Evolutionary conservation across 2,113 vertebrate genomes (phyloP), one percentile per base, ranked within the genome.

Genomic region (Brachyhypopomus occidentalis): DNA sequence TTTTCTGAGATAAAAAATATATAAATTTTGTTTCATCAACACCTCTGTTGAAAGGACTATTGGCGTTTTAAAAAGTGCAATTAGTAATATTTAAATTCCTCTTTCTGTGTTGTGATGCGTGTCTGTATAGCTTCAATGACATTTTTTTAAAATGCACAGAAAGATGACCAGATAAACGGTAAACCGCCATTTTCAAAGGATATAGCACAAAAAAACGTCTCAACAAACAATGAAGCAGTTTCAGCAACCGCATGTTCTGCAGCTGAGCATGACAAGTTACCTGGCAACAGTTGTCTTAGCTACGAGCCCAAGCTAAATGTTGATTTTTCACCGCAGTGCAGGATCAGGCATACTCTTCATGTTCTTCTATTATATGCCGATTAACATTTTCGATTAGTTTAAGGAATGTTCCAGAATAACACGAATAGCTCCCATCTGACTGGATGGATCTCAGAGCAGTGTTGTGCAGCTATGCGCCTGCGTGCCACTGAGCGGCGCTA

Each of bases 61-160:
- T 86, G 91, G 81, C 86, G 87, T 88, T 90, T 88, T 87, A 73
- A 86, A 89, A 93, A 94, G 93, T 94, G 93, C 93, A 94, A 94
- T 94, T 94, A 94, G 89, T 88, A 90, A 89, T 89, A 90, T 91
- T 83, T 84, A 87, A 91, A 88, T 87, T 91, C 87, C 87, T 87
- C 90, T 87, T 88, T 90, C 87, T 88, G 84, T 90, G 88, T 90
- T 84, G 86, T 87, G 73, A 90, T 88, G 88, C 80, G 75, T 90
- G 88, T 92, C 86, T 90, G 84, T 89, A 84, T 84, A 86, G 87
- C 86, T 87, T 88, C 88, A 83, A 81, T 36, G n/a, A 88, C 80
- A 85, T 88, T 90, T 93, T 90, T 91, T 91, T 48, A 90, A 60
- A 72, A 83, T 66, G 87, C 84, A 85, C 84, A 89, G 84, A 88